Base-by-base conservation (phyloP, 2,797 vertebrate genomes). In the Bradypodion ventrale region DNA sequence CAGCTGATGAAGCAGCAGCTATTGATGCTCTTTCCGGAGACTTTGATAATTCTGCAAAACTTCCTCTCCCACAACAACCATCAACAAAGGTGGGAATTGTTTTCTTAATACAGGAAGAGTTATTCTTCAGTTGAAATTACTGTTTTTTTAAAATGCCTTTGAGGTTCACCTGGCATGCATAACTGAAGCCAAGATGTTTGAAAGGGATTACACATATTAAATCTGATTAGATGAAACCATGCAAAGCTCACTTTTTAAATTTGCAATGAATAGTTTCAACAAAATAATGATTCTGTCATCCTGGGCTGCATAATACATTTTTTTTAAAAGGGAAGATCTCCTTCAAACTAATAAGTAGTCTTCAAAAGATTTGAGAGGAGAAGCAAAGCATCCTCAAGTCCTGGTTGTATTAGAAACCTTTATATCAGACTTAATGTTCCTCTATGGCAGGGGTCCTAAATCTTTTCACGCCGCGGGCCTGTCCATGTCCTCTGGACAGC, bases 11-110 rank as follows among this genome's bases (percentile, higher is more conserved):
- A 37, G 87, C 81, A 42, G 93, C 92, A 63, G 94, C 95, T 75
- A 94, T 95, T 0, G 95, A 95, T 73, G 86, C 89, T 8, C 93
- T 96, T 0, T 95, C 96, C 1, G 87, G 86, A 60, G 95, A 95
- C 65, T 94, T 96, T 1, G 93, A 91, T 74, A 85, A 76, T 13
- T 93, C 92, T 78, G 87, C 88, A 21, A 81, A 93, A 69, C 16
- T 87, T 80, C 56, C 92, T 87, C 92, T 91, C 72, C 74, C 84
- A 40, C 84, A 92, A 1, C 84, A 93, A 89, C 87, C 37, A 9
- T 85, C 90, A 76, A 27, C 84, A 90, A 94, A 96, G 96, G 96
- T 96, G 92, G 70, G 82, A 29, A 52, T 75, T 82, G 84, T 90
- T 86, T 68, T 35, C 75, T 79, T 66, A 35, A 63, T 70, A 63